Evolutionary conservation across 2,113 vertebrate genomes (phyloP).

Genomic region (Zosterops borbonicus): DNA sequence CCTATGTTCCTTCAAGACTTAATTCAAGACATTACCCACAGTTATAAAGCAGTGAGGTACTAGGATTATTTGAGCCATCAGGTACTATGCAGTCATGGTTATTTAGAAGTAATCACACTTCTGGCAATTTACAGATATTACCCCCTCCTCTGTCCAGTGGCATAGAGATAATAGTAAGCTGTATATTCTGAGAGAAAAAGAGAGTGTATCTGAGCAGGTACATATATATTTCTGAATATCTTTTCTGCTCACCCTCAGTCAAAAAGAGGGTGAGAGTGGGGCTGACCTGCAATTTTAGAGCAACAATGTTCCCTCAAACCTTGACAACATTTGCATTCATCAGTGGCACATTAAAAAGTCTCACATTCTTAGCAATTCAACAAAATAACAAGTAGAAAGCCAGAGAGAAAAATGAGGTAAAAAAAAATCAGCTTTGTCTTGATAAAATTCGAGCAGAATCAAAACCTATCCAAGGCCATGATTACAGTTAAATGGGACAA

Average conservation of each 20-base stretch:
- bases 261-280: neutral
- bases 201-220: neutral
- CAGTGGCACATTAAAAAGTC: neutral
- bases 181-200: neutral
- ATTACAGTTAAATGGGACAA: neutral
- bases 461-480: neutral
- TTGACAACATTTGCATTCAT: neutral
- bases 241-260: neutral
- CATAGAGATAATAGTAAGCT: neutral
- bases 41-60: neutral
- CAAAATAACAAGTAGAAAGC: conserved; percentile 2
- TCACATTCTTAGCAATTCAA: neutral
- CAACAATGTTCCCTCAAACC: neutral
- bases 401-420: neutral
- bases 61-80: conserved; percentile 44
- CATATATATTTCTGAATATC: neutral
- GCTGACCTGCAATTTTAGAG: conserved; percentile 7
- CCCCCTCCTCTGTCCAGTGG: neutral
- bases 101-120: conserved; percentile 42
- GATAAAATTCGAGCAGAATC: neutral
- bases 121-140: conserved; percentile 19
- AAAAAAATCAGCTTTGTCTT: neutral
- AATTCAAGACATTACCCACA: neutral
- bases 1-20: neutral
- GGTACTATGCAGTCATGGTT: neutral